A percentile compares a stretch with the other conserved stretches of the same genome.
Conservation (phyloP, 2,113 vertebrate species). For the Caloenas nicobarica region DNA sequence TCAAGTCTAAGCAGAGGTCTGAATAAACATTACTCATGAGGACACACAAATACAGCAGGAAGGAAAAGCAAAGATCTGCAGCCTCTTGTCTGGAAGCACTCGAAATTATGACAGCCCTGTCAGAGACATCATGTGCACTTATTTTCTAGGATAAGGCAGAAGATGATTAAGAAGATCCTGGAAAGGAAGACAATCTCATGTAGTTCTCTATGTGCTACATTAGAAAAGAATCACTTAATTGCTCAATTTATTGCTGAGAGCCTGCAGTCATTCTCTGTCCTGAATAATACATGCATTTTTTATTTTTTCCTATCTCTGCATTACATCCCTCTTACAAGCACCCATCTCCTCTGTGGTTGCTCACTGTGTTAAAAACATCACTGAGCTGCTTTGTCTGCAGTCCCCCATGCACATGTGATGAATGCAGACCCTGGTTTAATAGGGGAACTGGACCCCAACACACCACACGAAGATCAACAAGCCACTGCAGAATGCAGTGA, state of each 20-base stretch:
- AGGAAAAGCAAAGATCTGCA: not conserved
- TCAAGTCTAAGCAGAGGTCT: not conserved
- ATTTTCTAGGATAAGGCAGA: conserved; percentile 40
- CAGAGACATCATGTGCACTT: not conserved
- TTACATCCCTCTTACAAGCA: not conserved
- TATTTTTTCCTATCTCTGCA: conserved; percentile 19
- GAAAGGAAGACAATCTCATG: not conserved
- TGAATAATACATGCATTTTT: conserved; percentile 62
- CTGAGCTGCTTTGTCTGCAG: not conserved
- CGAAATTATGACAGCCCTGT: conserved; percentile 37
- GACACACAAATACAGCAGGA: not conserved
- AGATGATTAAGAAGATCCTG: conserved; percentile 13
- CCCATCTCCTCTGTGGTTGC: not conserved
- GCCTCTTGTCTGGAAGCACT: not conserved
- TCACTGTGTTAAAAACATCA: conserved; percentile 6
- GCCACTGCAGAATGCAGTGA: fast-evolving
- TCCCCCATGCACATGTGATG: not conserved
- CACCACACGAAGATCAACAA: not conserved
- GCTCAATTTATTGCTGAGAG: conserved; percentile 33
- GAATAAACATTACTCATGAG: not conserved
- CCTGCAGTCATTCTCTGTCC: conserved; percentile 18
- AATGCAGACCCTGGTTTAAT: not conserved
- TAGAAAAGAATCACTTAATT: conserved; percentile 70
- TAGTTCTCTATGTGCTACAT: conserved; percentile 17
- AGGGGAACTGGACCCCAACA: not conserved